Conservation (phyloP, 2,888 invertebrate genomes). For the Noctua janthe region DNA sequence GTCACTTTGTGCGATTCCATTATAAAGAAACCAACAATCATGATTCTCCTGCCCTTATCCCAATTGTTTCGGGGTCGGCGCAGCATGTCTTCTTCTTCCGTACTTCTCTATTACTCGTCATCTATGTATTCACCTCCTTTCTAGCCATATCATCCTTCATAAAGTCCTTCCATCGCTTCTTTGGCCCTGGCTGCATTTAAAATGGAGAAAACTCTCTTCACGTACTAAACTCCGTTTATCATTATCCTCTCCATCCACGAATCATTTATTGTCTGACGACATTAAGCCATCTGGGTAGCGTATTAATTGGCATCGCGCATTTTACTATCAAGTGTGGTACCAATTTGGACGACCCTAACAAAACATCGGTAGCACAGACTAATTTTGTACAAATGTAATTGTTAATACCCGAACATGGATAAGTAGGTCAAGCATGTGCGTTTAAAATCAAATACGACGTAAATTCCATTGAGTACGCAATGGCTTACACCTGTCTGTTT, state of each 20-base stretch:
- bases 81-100: too few relatives aligned
- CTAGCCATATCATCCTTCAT: too few relatives aligned
- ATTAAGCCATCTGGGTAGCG: background rate
- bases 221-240: background rate
- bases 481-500: conserved; percentile 6
- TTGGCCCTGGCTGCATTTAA: background rate
- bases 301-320: background rate
- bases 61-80: too few relatives aligned
- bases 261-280: background rate
- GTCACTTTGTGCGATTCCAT: background rate
- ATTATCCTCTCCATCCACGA: background rate
- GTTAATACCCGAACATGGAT: conserved; percentile 49
- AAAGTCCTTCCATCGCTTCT: too few relatives aligned
- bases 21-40: background rate
- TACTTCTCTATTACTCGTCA: too few relatives aligned
- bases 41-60: too few relatives aligned
- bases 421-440: conserved; percentile 50
- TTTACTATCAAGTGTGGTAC: background rate
- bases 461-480: conserved; percentile 22
- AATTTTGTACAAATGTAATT: conserved; percentile 49
- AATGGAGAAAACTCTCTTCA: background rate
- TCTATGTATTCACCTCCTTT: too few relatives aligned
- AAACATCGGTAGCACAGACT: conserved; percentile 13
- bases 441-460: conserved; percentile 44
- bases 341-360: conserved; percentile 23